Base-by-base conservation (phyloP, 1,140 invertebrate genomes). In the Drosophila neocordata region DNA sequence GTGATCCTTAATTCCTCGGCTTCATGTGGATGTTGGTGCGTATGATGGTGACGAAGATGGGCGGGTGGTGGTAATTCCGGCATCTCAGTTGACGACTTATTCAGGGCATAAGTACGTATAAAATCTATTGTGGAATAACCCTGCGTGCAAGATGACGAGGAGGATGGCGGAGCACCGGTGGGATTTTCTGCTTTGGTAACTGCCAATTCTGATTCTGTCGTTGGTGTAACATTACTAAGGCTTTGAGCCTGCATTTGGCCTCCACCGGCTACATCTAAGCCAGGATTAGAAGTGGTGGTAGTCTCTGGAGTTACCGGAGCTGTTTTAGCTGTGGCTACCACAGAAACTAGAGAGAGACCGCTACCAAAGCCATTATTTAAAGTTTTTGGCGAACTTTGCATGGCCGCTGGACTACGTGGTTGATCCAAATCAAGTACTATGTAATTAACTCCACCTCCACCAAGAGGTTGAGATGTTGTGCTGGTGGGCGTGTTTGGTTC, bases 61-160 rank as follows among this genome's bases (percentile, higher is more conserved):
- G 76, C 94, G 93, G 79, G 94, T 92, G 59, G 93, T 89, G 11
- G 93, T 93, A 63, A 92, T 79, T 78, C 92, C 1, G 65, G 64
- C 22, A 69, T 41, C 7, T 66, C 81, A 2, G 72, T 94, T 93
- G 73, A 93, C 88, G 63, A 94, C 93, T 84, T 95, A 92, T 95
- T 96, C n/a, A 98, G 92, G 12, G 97, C 97, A 27, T 95, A 95
- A 1, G 97, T 98, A 92, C 96, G 97, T 81, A 98, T 95, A 91
- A 98, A 98, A 92, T 99, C 98, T 65, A 99, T 99, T 0, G 95
- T 97, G 8, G 97, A 97, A 85, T 98, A 99, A 52, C 96, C 96
- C 13, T 80, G 76, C 0, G 88, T 61, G 60, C 66, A 70, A 1
- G 73, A 69, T 4, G 44, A 62, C 7, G 68, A n/a, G 0, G 60